Evolutionary conservation across 1,140 invertebrate genomes (phyloP).

Genomic region (Lutraria rhynchaena): DNA sequence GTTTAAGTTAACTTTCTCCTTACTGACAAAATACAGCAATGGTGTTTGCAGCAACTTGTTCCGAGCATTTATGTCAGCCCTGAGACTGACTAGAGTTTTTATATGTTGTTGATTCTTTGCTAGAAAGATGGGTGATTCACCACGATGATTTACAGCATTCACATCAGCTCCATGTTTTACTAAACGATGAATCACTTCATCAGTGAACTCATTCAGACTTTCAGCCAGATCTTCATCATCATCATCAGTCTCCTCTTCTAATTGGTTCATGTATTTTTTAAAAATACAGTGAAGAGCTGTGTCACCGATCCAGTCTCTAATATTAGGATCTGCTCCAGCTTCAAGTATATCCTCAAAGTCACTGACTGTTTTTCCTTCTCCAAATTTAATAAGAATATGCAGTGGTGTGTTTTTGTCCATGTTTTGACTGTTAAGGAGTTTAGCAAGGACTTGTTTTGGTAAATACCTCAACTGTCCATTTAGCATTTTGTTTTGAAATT

Average conservation of each 20-base stretch:
- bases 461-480: not conserved
- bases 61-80: not conserved
- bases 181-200: not conserved
- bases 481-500: constrained; percentile 7
- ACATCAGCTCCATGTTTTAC: constrained; percentile 14
- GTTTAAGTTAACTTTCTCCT: not conserved
- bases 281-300: constrained; percentile 20
- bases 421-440: constrained; percentile 15
- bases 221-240: not conserved
- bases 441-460: not conserved
- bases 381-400: constrained; percentile 11
- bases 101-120: not conserved
- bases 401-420: constrained; percentile 16
- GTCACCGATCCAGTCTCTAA: constrained; percentile 3
- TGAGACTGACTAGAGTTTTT: constrained; percentile 1
- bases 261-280: constrained; percentile 14
- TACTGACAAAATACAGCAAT: constrained; percentile 4
- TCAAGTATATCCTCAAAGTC: constrained; percentile 12
- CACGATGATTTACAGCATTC: not conserved
- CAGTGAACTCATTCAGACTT: not conserved
- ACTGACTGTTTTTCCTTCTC: not conserved
- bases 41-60: constrained; percentile 15
- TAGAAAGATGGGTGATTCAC: constrained; percentile 12
- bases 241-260: not conserved
- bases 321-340: constrained; percentile 17